A percentile compares a stretch with the other conserved stretches of the same genome.
Evolutionary conservation across 1,140 invertebrate species (phyloP).

Genomic region (Lucilia cuprina): DNA sequence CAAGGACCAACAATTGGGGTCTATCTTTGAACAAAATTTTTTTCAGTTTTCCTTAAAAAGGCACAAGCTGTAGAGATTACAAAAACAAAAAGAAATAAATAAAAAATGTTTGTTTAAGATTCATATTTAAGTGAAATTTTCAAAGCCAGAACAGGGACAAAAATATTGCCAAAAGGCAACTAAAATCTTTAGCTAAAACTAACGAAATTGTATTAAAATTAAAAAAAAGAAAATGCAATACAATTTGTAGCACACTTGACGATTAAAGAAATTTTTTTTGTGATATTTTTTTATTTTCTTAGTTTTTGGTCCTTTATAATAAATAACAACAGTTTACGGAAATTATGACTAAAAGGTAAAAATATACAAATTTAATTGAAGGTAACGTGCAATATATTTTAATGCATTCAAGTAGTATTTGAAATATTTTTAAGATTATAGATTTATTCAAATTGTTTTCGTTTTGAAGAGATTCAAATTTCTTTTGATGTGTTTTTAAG

Average conservation of each 20-base stretch:
- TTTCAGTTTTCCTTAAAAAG: not conserved
- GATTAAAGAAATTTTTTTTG: not conserved
- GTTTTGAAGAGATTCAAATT: no score
- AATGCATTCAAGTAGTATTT: no score
- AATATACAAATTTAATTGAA: no score
- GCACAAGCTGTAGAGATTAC: not conserved
- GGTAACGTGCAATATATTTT: no score
- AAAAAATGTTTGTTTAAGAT: not conserved
- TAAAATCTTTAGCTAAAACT: not conserved
- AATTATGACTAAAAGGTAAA: no score
- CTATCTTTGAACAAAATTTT: slow-evolving; percentile 7
- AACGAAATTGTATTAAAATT: not conserved
- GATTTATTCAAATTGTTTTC: no score
- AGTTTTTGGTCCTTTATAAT: no score
- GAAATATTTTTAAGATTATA: no score
- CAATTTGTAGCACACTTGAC: not conserved
- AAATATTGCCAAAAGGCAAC: not conserved
- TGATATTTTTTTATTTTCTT: no score
- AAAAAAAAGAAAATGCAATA: not conserved
- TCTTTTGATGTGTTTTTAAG: no score
- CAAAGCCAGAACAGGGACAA: not conserved
- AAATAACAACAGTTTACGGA: no score
- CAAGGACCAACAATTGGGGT: not conserved
- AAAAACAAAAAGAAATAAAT: not conserved
- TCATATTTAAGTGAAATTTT: not conserved